Percentiles rank a stretch among this genome's conserved stretches.
Evolutionary conservation across 2,113 vertebrate species (phyloP).

Genomic region (Hucho hucho): DNA sequence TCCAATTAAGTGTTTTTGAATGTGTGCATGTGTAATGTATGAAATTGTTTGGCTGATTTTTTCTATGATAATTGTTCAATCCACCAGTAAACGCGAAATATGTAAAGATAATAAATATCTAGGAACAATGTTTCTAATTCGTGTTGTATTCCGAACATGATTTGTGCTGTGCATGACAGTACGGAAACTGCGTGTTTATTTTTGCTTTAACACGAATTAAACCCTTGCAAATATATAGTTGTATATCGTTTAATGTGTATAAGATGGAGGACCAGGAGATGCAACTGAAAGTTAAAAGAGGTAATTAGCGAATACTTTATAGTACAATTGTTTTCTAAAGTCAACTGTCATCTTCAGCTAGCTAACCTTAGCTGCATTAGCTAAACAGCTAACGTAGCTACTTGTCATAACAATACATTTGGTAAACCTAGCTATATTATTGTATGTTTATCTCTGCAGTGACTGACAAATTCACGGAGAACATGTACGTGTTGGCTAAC

Average conservation of each 20-base stretch:
- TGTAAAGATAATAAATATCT: neutral
- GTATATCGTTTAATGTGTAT: no score
- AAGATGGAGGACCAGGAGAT: constrained; percentile 93
- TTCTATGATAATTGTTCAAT: no score
- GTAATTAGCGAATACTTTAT: constrained; percentile 53
- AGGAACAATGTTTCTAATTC: constrained; percentile 25
- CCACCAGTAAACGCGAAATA: no score
- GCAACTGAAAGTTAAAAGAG: constrained; percentile 94
- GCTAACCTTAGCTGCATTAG: neutral
- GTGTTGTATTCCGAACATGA: constrained; percentile 44
- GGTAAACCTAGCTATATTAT: neutral
- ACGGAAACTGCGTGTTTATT: constrained; percentile 44
- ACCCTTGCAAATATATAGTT: neutral
- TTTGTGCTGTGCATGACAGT: constrained; percentile 45
- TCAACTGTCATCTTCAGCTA: neutral
- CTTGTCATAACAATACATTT: no score
- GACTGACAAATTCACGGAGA: constrained; percentile 94
- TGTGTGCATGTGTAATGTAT: no score
- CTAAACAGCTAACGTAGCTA: neutral
- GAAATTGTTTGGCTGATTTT: no score
- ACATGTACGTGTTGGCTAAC: constrained; percentile 93
- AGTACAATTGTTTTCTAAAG: no score
- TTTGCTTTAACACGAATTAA: neutral
- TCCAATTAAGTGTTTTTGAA: no score
- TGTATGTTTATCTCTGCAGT: constrained; percentile 69